phyloP scores from a whole-genome alignment of 2,797 vertebrate genomes.

The Momotus momota region DNA sequence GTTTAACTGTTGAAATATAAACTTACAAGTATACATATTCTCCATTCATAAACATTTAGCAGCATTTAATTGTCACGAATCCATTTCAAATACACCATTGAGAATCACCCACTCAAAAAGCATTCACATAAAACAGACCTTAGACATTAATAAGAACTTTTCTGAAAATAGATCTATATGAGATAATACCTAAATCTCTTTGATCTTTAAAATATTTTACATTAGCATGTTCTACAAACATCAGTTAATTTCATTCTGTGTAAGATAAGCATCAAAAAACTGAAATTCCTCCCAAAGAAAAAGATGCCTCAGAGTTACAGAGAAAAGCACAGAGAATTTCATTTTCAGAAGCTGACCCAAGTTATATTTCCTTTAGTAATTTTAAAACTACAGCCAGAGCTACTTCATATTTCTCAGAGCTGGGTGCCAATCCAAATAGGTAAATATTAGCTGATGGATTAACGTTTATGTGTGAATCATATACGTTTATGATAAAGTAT shows the following conservation, averaged over 20 bases:
- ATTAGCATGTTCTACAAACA: background rate
- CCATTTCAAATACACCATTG: background rate
- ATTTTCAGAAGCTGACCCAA: background rate
- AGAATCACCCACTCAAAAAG: background rate
- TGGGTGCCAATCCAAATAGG: background rate
- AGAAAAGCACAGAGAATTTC: background rate
- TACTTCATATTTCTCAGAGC: background rate
- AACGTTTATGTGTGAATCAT: background rate
- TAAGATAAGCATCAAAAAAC: background rate
- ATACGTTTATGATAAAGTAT: background rate
- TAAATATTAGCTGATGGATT: conserved; percentile 1
- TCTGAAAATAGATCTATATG: background rate
- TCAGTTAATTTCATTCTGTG: background rate
- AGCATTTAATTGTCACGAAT: background rate
- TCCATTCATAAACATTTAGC: conserved; percentile 5
- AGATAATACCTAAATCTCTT: background rate
- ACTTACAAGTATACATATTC: conserved; percentile 21
- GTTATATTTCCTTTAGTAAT: background rate
- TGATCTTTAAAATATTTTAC: background rate
- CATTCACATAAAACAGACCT: background rate
- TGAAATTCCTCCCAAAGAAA: background rate
- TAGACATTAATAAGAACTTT: background rate
- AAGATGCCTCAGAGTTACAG: background rate
- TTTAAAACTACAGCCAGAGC: background rate
- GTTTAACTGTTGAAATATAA: conserved; percentile 48